Conservation (phyloP, 2,797 vertebrate genomes). For the Argentina silus region DNA sequence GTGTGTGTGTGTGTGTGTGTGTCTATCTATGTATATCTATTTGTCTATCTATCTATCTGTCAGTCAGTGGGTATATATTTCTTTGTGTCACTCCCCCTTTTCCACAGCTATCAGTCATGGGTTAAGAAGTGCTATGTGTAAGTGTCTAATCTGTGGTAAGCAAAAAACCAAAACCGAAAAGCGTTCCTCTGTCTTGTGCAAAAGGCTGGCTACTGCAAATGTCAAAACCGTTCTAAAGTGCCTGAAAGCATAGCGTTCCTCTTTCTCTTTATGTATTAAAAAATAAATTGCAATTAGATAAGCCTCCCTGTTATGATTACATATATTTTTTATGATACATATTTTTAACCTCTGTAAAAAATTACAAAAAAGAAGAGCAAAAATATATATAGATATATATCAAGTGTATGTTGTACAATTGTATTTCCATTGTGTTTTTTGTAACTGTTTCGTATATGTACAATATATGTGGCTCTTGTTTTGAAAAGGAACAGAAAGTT, state of each 20-base stretch:
- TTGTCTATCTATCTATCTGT: not conserved
- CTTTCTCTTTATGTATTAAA: constrained; percentile 84
- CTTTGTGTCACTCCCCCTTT: not conserved
- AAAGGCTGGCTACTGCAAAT: constrained; percentile 79
- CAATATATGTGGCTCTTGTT: constrained; percentile 92
- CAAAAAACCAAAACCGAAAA: constrained; percentile 71
- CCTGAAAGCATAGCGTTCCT: constrained; percentile 86
- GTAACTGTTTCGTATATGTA: constrained; percentile 92
- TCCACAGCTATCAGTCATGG: not conserved
- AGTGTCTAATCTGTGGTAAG: constrained; percentile 85
- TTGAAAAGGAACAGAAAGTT: constrained; percentile 81
- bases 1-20: not conserved
- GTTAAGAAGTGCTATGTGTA: constrained; percentile 79
- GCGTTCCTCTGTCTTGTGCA: constrained; percentile 66
- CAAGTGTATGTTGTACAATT: constrained; percentile 99
- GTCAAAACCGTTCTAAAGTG: constrained; percentile 89
- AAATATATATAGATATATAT: constrained; percentile 85
- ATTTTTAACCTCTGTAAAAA: constrained; percentile 92
- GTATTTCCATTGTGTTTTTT: constrained; percentile 88
- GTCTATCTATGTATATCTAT: not conserved
- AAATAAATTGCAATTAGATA: constrained; percentile 63
- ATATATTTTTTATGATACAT: constrained; percentile 83
- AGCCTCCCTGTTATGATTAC: constrained; percentile 87
- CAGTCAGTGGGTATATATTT: no score
- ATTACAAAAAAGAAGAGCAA: constrained; percentile 82